These are phyloP conservation scores for Chrysoperla carnea DNA, from an alignment of 1,140 invertebrate species.

Conservation along the genomic window DNA sequence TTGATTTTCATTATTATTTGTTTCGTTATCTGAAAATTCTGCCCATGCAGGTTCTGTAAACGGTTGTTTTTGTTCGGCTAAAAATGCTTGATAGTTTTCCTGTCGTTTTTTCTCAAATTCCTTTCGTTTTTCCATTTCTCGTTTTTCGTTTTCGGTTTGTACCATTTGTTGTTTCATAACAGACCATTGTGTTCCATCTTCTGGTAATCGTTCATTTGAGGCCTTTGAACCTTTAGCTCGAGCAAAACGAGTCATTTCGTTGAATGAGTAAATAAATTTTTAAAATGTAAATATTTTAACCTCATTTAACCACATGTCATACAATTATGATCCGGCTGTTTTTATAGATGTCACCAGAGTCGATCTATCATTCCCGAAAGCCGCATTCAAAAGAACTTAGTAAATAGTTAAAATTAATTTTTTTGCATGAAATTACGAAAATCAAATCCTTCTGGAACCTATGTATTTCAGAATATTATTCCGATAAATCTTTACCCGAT, in stretches of 20 bases:
- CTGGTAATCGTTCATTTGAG: conserved; percentile 44
- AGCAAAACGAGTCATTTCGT: conserved; percentile 58
- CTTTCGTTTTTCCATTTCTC: conserved; percentile 26
- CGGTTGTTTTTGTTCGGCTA: conserved; percentile 28
- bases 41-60: conserved; percentile 28
- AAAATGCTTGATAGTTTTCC: conserved; percentile 32
- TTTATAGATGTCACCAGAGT: too few species aligned
- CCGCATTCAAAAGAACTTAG: too few species aligned
- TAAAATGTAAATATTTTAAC: too few species aligned
- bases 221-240: conserved; percentile 54
- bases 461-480: too few species aligned
- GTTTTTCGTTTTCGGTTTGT: conserved; percentile 22
- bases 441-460: too few species aligned
- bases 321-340: too few species aligned
- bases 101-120: conserved; percentile 23
- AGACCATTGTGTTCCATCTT: conserved; percentile 52
- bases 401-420: too few species aligned
- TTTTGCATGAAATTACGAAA: too few species aligned
- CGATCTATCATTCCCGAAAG: too few species aligned
- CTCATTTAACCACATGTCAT: too few species aligned
- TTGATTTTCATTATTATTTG: conserved; percentile 7
- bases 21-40: conserved; percentile 22
- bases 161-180: conserved; percentile 41
- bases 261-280: too few species aligned
- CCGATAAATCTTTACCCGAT: too few species aligned